Conservation (phyloP, 2,888 invertebrate genomes). For the Leptopilina syphax region DNA sequence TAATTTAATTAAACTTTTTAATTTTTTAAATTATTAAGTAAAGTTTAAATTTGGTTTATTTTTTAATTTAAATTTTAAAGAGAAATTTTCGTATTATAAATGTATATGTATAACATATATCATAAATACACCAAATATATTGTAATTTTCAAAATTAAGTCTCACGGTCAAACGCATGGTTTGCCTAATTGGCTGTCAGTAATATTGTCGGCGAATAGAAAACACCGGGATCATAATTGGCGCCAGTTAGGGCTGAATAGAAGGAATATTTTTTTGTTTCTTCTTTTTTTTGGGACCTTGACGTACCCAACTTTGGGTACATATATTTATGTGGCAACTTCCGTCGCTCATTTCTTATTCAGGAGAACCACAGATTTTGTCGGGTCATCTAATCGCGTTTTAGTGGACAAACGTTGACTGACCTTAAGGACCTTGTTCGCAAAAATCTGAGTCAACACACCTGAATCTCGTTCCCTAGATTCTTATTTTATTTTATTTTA, state of each 20-base stretch:
- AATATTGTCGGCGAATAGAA: slow-evolving; percentile 17
- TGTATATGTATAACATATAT: too few species aligned
- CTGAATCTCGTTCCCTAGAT: background rate
- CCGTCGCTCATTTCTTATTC: slow-evolving; percentile 56
- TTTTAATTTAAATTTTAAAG: too few species aligned
- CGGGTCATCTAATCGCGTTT: slow-evolving; percentile 18
- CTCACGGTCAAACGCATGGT: slow-evolving; percentile 53
- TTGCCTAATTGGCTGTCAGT: slow-evolving; percentile 33
- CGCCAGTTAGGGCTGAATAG: slow-evolving; percentile 50
- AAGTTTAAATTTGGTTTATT: too few species aligned
- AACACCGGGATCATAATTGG: slow-evolving; percentile 41
- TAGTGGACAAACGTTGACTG: slow-evolving; percentile 7
- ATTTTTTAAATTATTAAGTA: too few species aligned
- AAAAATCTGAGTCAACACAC: slow-evolving; percentile 19
- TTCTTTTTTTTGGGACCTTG: slow-evolving; percentile 56
- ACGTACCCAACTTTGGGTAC: slow-evolving; percentile 54
- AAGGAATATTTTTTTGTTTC: slow-evolving; percentile 46
- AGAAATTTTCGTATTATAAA: too few species aligned
- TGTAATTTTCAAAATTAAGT: slow-evolving; percentile 59
- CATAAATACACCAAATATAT: too few species aligned
- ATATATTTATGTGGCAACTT: slow-evolving; percentile 54
- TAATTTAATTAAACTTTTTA: too few species aligned
- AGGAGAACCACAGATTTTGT: background rate
- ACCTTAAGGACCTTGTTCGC: background rate
- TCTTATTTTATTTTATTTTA: background rate